A percentile compares a stretch with the other conserved stretches of the same genome.
Conservation (phyloP, 2,888 invertebrate species). For the Ametastegia equiseti region DNA sequence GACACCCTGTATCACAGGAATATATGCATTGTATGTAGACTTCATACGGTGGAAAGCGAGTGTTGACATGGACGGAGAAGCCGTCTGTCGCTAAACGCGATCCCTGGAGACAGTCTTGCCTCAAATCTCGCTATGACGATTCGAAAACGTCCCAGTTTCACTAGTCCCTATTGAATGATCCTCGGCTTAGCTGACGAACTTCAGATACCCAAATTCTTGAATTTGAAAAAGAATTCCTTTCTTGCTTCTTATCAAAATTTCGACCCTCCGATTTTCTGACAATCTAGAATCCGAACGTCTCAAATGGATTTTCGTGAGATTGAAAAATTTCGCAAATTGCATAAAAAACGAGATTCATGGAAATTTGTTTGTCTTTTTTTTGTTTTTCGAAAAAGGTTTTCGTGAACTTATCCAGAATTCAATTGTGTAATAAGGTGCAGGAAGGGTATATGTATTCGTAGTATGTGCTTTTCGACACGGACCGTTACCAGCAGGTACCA, state of each 20-base stretch:
- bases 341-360: not conserved
- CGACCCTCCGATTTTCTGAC: not conserved
- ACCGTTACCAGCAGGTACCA: conserved; percentile 2
- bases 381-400: not conserved
- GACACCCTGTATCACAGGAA: not conserved
- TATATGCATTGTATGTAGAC: not conserved
- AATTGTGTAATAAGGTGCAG: not conserved
- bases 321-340: not conserved
- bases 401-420: not conserved
- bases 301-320: not conserved
- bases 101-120: not conserved
- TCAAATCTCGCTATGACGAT: not conserved
- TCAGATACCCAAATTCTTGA: not conserved
- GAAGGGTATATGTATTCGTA: conserved; percentile 12
- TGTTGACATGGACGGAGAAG: conserved; percentile 26
- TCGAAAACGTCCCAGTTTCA: not conserved
- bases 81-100: conserved; percentile 25
- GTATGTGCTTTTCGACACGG: conserved; percentile 37
- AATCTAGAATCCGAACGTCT: not conserved
- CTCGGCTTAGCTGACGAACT: not conserved
- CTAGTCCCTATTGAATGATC: not conserved
- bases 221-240: not conserved
- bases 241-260: not conserved
- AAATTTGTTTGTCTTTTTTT: not conserved
- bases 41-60: not conserved